Conservation (phyloP, 2,888 invertebrate genomes). For the Ormyrus rosae region DNA sequence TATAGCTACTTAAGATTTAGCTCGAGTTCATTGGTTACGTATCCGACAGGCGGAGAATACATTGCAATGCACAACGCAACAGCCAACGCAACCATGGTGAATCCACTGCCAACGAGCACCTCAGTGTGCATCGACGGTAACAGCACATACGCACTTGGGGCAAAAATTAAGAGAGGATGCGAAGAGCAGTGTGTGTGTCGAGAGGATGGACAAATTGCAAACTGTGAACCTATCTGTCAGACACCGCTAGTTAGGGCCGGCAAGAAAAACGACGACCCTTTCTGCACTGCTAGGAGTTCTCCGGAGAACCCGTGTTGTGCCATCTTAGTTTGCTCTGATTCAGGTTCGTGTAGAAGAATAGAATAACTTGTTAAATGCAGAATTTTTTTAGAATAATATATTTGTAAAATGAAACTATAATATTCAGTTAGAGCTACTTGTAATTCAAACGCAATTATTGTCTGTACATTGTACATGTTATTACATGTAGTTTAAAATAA, state of each 20-base stretch:
- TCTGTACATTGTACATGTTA: too few species aligned
- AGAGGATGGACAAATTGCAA: constrained; percentile 80
- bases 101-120: constrained; percentile 59
- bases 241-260: constrained; percentile 84
- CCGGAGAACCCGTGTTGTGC: constrained; percentile 85
- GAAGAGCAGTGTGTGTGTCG: constrained; percentile 87
- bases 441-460: too few species aligned
- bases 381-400: constrained; percentile 62
- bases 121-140: constrained; percentile 65
- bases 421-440: not conserved
- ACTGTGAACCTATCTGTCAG: constrained; percentile 84
- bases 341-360: constrained; percentile 70
- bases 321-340: constrained; percentile 83
- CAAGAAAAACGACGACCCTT: constrained; percentile 81
- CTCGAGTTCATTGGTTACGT: not conserved
- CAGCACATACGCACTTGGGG: constrained; percentile 80
- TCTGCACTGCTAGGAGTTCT: constrained; percentile 84
- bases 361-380: not conserved
- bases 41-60: constrained; percentile 68
- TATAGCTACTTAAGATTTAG: not conserved
- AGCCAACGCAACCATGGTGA: constrained; percentile 51
- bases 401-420: not conserved
- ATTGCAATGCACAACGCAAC: constrained; percentile 65
- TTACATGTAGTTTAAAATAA: too few species aligned
- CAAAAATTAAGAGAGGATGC: constrained; percentile 84